Base-by-base conservation (phyloP, 2,797 vertebrate genomes). In the Spondyliosoma cantharus region DNA sequence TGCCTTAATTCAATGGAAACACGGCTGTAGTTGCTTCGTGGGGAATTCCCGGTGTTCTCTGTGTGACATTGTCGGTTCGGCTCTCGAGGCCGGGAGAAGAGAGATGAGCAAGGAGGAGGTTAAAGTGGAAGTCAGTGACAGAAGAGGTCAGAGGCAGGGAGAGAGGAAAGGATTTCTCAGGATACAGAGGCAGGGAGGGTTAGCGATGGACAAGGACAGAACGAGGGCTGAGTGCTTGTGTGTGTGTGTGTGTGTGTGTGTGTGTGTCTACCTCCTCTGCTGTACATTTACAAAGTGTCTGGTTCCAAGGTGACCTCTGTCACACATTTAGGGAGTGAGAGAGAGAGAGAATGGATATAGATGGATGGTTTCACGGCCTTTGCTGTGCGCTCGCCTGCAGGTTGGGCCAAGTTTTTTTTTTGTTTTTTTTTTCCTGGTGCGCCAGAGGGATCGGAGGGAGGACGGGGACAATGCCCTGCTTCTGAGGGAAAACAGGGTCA, bases 281-380 rank as follows among this genome's bases (percentile, higher is more conserved):
- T 86, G 73, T 78, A 75, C 84, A 81, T 84, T 75, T 78, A 78
- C 74, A 79, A 86, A 76, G 81, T 86, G 83, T 83, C 86, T 84
- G 37, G 81, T 66, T 80, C 71, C 81, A 91, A 92, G 89, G 89
- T 92, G 90, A 90, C 89, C 87, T 79, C 79, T 80, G 86, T 78
- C 84, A 84, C 79, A 86, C 56, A 71, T 83, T 85, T 79, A 73
- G 63, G 61, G 68, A 74, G 56, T 56, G 57, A 75, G 65, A 24
- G 45, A 65, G 45, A 65, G 32, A 72, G 49, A 69, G 65, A 80
- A 81, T 76, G 69, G 84, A 85, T 85, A 76, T 79, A 88, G 87
- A 89, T 87, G 81, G 85, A 92, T 89, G 75, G 66, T 87, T 89
- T 83, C 78, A 72, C 80, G 87, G 79, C 80, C 82, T 84, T 84